phyloP scores from a whole-genome alignment of 2,888 invertebrate genomes.

The Andrena marginata region DNA sequence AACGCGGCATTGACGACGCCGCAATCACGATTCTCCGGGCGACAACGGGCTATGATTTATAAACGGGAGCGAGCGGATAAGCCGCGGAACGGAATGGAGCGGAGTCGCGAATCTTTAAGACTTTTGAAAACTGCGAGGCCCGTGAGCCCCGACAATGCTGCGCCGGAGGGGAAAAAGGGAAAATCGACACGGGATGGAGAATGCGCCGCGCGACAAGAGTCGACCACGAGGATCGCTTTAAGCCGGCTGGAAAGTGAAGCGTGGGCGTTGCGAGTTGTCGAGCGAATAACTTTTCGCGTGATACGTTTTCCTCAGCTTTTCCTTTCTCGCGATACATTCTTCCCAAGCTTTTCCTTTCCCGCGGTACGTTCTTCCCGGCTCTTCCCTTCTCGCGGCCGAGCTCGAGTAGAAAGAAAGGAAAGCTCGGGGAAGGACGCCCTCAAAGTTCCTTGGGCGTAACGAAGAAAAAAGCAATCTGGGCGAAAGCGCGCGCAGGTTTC shows the following conservation, averaged over 20 bases:
- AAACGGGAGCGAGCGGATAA: background rate
- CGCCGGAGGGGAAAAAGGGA: background rate
- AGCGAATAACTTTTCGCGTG: constrained; percentile 65
- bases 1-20: background rate
- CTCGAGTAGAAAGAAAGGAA: constrained; percentile 17
- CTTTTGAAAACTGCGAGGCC: constrained; percentile 11
- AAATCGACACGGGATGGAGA: constrained; percentile 16
- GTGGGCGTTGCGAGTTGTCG: constrained; percentile 53
- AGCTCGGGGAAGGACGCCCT: constrained; percentile 12
- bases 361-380: background rate
- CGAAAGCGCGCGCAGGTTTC: constrained; percentile 21
- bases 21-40: background rate
- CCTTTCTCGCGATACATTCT: background rate
- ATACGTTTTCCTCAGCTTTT: constrained; percentile 64
- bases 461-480: constrained; percentile 56
- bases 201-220: constrained; percentile 53
- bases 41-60: constrained; percentile 7
- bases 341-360: constrained; percentile 44
- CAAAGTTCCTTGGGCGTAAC: constrained; percentile 52
- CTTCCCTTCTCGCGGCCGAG: constrained; percentile 42
- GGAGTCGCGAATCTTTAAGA: background rate
- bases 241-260: constrained; percentile 56
- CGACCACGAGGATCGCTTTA: constrained; percentile 35
- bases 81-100: background rate
- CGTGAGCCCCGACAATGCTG: background rate